These are phyloP conservation scores for Contarinia nasturtii DNA, from an alignment of 1,140 invertebrate genomes.

Conservation along the genomic window DNA sequence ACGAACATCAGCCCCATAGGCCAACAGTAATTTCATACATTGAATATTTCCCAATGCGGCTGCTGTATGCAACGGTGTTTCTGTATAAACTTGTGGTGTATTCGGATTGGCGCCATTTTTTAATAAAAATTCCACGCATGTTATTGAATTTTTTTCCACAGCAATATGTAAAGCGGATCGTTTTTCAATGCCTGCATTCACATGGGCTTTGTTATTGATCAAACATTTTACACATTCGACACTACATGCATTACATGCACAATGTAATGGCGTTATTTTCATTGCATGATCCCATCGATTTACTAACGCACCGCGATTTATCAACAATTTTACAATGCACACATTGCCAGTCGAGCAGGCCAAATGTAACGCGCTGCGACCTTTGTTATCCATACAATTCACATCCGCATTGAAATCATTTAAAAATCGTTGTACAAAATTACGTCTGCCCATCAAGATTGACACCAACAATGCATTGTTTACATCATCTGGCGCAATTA, in stretches of 20 bases:
- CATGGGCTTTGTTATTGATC: slow-evolving; percentile 41
- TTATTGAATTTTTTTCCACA: slow-evolving; percentile 42
- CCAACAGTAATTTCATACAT: slow-evolving; percentile 46
- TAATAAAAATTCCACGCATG: slow-evolving; percentile 46
- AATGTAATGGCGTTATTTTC: slow-evolving; percentile 54
- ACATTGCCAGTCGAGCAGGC: slow-evolving; percentile 45
- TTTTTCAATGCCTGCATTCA: slow-evolving; percentile 49
- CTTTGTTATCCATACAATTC: slow-evolving; percentile 13
- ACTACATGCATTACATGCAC: slow-evolving; percentile 41
- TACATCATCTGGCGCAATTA: slow-evolving; percentile 12
- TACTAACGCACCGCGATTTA: slow-evolving; percentile 41
- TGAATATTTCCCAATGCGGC: slow-evolving; percentile 45
- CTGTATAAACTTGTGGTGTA: slow-evolving; percentile 61
- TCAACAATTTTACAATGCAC: slow-evolving; percentile 39
- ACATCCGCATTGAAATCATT: slow-evolving; percentile 14
- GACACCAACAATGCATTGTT: slow-evolving; percentile 17
- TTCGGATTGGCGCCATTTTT: slow-evolving; percentile 52
- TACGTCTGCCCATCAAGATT: slow-evolving; percentile 12
- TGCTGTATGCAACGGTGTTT: slow-evolving; percentile 67
- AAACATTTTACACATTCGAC: slow-evolving; percentile 34
- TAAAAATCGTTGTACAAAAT: slow-evolving; percentile 14
- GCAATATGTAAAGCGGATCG: slow-evolving; percentile 53
- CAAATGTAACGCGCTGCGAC: slow-evolving; percentile 51
- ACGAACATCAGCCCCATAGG: slow-evolving; percentile 52
- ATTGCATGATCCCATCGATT: slow-evolving; percentile 42